Evolutionary conservation across 2,113 vertebrate species (phyloP), one percentile per base, ranked within the genome.

Genomic region (Terrapene triunguis): DNA sequence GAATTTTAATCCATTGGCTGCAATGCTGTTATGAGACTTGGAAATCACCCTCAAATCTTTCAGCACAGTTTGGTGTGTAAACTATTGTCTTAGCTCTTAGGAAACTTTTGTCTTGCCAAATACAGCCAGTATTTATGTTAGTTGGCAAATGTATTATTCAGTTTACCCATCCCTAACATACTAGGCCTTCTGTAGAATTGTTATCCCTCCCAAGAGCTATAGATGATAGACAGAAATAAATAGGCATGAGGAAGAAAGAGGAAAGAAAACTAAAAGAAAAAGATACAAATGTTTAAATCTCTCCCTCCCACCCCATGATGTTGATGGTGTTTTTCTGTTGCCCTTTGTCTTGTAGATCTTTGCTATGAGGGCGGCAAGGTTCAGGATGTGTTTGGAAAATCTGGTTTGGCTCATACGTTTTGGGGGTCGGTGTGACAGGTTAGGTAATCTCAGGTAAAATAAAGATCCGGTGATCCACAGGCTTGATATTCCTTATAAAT

Each of bases 41-140:
- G 96, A 95, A 97, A 72, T 84, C 76, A 38, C 90, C 89, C 72
- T 90, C 84, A 78, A 96, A 90, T 82, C 62, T 91, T 95, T 96
- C 93, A 95, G 94, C 90, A 86, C 94, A 91, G 72, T 91, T 95
- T 69, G 94, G 95, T 89, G 80, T 62, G 87, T 79, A 95, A 95
- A 93, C 95, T 92, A 91, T 95, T 95, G 95, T 95, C 87, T 92
- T 94, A 90, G 92, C 97, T 94, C 92, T 95, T 89, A 83, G 95
- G 95, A 95, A 95, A 79, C 44, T 44, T 92, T 81, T n/a, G 22
- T 96, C 92, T 93, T 93, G 80, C 95, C 83, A 96, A 72, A 88
- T 50, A 88, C 69, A 95, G 55, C 3, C 85, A 86, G 48, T 86
- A 96, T 93, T 97, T 96, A 88, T 84, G 86, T 62, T 93, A 72